Evolutionary conservation across 2,113 vertebrate species (phyloP), one percentile per base, ranked within the genome.

Genomic region (Notothenia coriiceps): DNA sequence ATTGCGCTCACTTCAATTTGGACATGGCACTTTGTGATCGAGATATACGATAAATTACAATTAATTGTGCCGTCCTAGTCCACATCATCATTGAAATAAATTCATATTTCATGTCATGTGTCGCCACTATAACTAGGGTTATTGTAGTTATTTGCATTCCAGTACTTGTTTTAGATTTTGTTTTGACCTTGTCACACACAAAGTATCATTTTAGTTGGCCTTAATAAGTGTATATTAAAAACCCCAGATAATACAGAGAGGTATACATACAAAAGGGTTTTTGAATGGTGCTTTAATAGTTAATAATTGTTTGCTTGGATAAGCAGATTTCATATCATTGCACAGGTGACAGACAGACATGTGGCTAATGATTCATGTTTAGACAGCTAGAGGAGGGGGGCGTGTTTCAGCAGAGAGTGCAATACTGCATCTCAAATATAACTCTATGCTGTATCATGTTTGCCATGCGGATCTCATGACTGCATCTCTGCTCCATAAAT

Each of bases 381-480:
- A 25, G 10, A 68, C 67, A 67, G 71, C 11, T 1, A 8, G 54
- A 57, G 18, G 50, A 47, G 61, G 47, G 61, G 56, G 40, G 29
- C 49, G 56, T 51, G 61, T 85, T 87, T 84, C 67, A 79, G 62
- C n/a, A 72, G 51, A 40, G 51, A 66, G 77, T 44, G 78, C 77
- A 75, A 78, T 4, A 55, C 0, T 14, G 61, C 69, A 73, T 70
- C 43, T 47, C 63, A 89, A 84, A 88, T 85, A 86, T 67, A 88
- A 86, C 56, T 68, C n/a, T 12, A 9, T 22, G 62, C 33, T 18
- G 59, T 43, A 72, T 83, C 79, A 80, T 44, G 63, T 84, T 83
- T 83, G 70, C 72, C 65, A 63, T 25, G 25, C 50, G 64, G 61
- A 60, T 55, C 67, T 43, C 33, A 33, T 52, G n/a, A 25, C 69